Percentiles rank a stretch among this genome's conserved stretches.
These are phyloP conservation scores for Mesodorylaimus sp. DNA, from an alignment of 2,888 invertebrate species.

Conservation along the genomic window DNA sequence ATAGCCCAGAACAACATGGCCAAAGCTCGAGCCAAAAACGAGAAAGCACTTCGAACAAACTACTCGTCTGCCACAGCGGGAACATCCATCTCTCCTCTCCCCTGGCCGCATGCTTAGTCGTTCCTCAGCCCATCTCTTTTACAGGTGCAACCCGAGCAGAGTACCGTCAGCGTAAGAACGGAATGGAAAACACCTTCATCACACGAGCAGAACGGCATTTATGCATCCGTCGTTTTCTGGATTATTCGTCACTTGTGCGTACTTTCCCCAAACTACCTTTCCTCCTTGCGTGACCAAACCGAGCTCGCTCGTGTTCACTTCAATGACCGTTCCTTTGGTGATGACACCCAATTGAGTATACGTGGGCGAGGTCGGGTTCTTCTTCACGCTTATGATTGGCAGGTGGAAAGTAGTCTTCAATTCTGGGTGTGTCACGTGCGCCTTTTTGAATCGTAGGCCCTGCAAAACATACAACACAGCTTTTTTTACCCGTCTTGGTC, in stretches of 20 bases:
- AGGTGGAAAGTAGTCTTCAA: slow-evolving; percentile 89
- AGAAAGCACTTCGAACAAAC: no score
- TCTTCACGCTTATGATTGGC: slow-evolving; percentile 95
- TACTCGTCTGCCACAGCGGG: no score
- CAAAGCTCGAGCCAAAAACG: no score
- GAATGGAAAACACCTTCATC: no score
- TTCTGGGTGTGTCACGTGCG: slow-evolving; percentile 98
- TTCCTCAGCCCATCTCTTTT: no score
- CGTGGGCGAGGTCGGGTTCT: slow-evolving; percentile 91
- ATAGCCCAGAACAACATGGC: no score
- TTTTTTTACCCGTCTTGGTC: no score
- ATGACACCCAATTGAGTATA: slow-evolving; percentile 92
- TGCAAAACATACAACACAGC: no score
- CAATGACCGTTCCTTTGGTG: slow-evolving; percentile 49
- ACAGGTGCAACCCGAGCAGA: no score
- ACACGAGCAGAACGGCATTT: slow-evolving; percentile 89
- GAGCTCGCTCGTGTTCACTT: slow-evolving; percentile 80
- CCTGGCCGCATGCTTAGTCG: no score
- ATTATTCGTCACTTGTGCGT: slow-evolving; percentile 96
- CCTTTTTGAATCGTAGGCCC: slow-evolving; percentile 78
- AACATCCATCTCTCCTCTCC: no score
- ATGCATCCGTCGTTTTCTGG: slow-evolving; percentile 99
- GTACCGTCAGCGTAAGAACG: no score
- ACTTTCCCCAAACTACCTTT: slow-evolving; percentile 99
- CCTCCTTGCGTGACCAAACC: slow-evolving; percentile 96